These are phyloP conservation scores for Ivindomyrus marchei DNA, from an alignment of 2,113 vertebrate genomes.

Conservation along the genomic window DNA sequence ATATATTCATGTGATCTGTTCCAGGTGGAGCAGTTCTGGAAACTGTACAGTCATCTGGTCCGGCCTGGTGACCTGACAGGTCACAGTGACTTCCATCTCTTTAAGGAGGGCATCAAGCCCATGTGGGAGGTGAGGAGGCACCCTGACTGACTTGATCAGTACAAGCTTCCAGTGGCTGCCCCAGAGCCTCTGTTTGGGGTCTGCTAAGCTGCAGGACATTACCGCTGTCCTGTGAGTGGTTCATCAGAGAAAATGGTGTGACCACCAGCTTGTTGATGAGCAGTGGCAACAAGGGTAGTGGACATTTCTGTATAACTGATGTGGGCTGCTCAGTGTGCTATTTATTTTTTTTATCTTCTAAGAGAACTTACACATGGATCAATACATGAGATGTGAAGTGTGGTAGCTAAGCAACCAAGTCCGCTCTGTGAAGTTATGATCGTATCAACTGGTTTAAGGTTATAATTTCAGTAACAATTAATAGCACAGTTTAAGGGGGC, in stretches of 20 bases:
- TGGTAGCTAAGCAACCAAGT: neutral
- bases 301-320: neutral
- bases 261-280: neutral
- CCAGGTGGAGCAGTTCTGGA: slow-evolving; percentile 70
- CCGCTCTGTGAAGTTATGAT: neutral
- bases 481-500: neutral
- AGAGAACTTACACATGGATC: neutral
- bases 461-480: neutral
- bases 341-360: neutral
- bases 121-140: slow-evolving; percentile 50
- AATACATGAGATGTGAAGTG: neutral
- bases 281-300: neutral
- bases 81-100: slow-evolving; percentile 64
- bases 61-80: slow-evolving; percentile 60
- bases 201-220: neutral
- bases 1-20: neutral
- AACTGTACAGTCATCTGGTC: slow-evolving; percentile 61
- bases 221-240: neutral
- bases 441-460: neutral
- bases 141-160: neutral
- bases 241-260: neutral
- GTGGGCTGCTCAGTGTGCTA: neutral
- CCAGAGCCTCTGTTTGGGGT: neutral
- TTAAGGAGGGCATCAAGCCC: slow-evolving; percentile 57
- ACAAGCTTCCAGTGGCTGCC: neutral